Evolutionary conservation across 1,140 invertebrate genomes (phyloP), one percentile per base, ranked within the genome.

Genomic region (Dolichoris vasculosae): DNA sequence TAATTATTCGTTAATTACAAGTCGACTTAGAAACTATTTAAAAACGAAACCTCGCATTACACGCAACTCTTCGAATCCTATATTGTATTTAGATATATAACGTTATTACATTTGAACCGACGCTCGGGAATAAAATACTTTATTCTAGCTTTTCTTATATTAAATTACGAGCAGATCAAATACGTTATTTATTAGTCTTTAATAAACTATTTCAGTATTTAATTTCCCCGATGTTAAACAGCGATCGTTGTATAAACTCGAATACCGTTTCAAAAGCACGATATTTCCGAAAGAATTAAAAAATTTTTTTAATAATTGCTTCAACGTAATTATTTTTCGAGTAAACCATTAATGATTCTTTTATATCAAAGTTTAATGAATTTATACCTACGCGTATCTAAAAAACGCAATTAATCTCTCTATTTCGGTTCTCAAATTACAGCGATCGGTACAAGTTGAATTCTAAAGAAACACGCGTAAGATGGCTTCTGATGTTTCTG

Each of bases 1-100:
- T 82, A 82, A 82, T 82, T 64, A 71, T 71, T 32, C 11, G 63
- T 35, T 55, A 71, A 82, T 82, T 82, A 38, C 3, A 26, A n/a
- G 2, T 43, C 4, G 35, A 26, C 32, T 67, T 35, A 26, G 32
- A 67, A 35, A 67, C 32, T 35, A 15, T 67, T 35, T 64, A 55
- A 59, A 59, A 26, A n/a, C n/a, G n/a, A 26, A 26, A 26, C 15
- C 51, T 55, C 15, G 15, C 6, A 2, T 55, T 26, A 26, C 55
- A 26, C 55, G 55, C 55, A 26, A 59, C 4, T 13, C 4, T 59
- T 59, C 2, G 26, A 59, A 59, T 59, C 23, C 26, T 59, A 26
- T 59, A 59, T 59, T 59, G 3, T 59, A 59, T 59, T 59, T 59
- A 51, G 48, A 51, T 51, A 2, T 7, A 51, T 51, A 17, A 51